Percentiles rank a stretch among this genome's conserved stretches.
These are phyloP conservation scores for Copsychus sechellarum DNA, from an alignment of 2,113 vertebrate species.

Conservation along the genomic window DNA sequence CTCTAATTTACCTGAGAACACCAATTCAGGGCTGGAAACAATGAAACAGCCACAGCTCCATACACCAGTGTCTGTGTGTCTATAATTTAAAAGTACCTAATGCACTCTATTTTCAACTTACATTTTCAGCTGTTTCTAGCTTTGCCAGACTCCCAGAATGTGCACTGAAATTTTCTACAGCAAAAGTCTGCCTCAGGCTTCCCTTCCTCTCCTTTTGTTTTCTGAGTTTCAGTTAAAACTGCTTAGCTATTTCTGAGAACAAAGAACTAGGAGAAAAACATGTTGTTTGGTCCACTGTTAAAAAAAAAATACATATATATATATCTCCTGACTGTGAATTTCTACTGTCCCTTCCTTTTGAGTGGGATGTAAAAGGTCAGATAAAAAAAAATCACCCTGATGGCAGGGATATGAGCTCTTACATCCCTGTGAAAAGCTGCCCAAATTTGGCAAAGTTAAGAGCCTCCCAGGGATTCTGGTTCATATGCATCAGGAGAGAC, in stretches of 20 bases:
- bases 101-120: slow-evolving; percentile 2
- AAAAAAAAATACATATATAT: not conserved
- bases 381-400: not conserved
- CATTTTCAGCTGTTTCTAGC: slow-evolving; percentile 31
- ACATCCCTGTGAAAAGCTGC: slow-evolving; percentile 25
- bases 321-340: not conserved
- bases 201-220: slow-evolving; percentile 47
- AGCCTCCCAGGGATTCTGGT: slow-evolving; percentile 51
- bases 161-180: slow-evolving; percentile 46
- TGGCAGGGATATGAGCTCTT: not conserved
- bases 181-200: slow-evolving; percentile 56
- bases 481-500: slow-evolving; percentile 57
- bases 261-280: slow-evolving; percentile 45
- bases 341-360: not conserved
- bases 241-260: slow-evolving; percentile 52
- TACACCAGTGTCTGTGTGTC: not conserved
- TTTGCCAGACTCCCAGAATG: slow-evolving; percentile 18
- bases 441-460: slow-evolving; percentile 54
- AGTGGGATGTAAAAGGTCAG: slow-evolving; percentile 30
- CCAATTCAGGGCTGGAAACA: not conserved
- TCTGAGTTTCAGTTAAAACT: slow-evolving; percentile 52
- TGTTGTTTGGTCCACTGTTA: slow-evolving; percentile 32
- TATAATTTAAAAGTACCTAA: slow-evolving; percentile 37
- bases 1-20: not conserved
- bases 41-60: not conserved